Percentiles rank a stretch among this genome's conserved stretches.
These are phyloP conservation scores for Heliconius himera DNA, from an alignment of 1,140 invertebrate species.

Conservation along the genomic window DNA sequence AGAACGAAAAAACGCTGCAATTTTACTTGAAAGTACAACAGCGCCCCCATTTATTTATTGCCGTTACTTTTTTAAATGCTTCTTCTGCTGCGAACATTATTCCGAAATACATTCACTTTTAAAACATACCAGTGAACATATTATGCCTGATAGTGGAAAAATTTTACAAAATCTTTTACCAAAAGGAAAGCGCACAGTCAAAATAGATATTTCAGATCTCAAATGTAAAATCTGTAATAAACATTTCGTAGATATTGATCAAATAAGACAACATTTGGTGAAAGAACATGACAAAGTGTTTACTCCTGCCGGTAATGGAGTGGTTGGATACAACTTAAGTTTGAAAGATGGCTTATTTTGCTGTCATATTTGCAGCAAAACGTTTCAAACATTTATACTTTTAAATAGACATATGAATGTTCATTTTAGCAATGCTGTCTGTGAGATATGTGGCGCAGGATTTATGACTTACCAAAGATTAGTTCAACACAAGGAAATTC, in stretches of 20 bases:
- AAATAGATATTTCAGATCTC: constrained; percentile 34
- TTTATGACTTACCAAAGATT: constrained; percentile 68
- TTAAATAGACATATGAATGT: constrained; percentile 68
- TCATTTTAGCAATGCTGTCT: constrained; percentile 65
- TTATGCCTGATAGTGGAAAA: constrained; percentile 18
- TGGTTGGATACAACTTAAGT: constrained; percentile 58
- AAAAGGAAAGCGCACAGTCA: constrained; percentile 30
- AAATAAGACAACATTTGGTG: constrained; percentile 51
- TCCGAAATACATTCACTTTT: constrained; percentile 52
- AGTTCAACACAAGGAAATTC: constrained; percentile 65
- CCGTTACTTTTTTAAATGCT: constrained; percentile 65
- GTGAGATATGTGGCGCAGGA: constrained; percentile 68
- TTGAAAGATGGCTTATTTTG: constrained; percentile 51
- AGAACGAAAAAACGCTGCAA: constrained; percentile 58
- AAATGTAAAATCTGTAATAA: constrained; percentile 25
- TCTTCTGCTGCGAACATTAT: constrained; percentile 60
- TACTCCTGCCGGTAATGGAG: constrained; percentile 55
- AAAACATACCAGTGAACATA: constrained; percentile 49
- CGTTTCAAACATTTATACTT: constrained; percentile 61
- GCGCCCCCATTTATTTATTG: constrained; percentile 59
- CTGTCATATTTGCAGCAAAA: constrained; percentile 60
- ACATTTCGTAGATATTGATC: constrained; percentile 45
- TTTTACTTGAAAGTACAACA: constrained; percentile 55
- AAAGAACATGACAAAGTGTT: constrained; percentile 51
- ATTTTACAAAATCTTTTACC: constrained; percentile 25